Conservation (phyloP, 2,797 vertebrate species). For the Danio tinwini region DNA sequence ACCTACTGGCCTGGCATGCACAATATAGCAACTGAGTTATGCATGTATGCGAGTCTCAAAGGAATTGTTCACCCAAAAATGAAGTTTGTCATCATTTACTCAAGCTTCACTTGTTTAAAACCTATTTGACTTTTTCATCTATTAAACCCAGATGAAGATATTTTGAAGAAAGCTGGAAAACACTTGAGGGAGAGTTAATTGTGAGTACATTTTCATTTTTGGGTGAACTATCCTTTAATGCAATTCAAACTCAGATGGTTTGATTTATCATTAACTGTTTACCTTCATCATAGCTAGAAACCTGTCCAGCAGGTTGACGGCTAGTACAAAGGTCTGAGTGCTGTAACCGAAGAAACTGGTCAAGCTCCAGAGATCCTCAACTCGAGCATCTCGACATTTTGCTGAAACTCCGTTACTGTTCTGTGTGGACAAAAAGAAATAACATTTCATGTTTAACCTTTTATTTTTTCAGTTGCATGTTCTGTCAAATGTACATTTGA, state of each 20-base stretch:
- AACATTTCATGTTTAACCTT: not conserved
- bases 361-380: conserved; percentile 95
- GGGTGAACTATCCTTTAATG: not conserved
- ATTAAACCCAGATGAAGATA: too few species aligned
- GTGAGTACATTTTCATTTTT: not conserved
- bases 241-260: not conserved
- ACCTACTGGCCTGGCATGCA: not conserved
- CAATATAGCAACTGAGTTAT: not conserved
- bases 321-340: conserved; percentile 94
- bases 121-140: too few species aligned
- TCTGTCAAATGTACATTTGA: not conserved
- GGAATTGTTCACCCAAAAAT: too few species aligned
- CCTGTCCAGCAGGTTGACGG: conserved; percentile 96
- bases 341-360: conserved; percentile 95
- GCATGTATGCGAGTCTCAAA: too few species aligned
- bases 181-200: too few species aligned
- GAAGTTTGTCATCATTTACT: too few species aligned
- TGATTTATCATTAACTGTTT: conserved; percentile 42
- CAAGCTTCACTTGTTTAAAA: too few species aligned
- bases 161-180: too few species aligned
- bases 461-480: not conserved
- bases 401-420: conserved; percentile 87
- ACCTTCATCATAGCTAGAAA: conserved; percentile 98
- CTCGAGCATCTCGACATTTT: conserved; percentile 88
- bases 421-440: conserved; percentile 65